Evolutionary conservation across 2,113 vertebrate genomes (phyloP), one percentile per base, ranked within the genome.

Genomic region (Morone saxatilis): DNA sequence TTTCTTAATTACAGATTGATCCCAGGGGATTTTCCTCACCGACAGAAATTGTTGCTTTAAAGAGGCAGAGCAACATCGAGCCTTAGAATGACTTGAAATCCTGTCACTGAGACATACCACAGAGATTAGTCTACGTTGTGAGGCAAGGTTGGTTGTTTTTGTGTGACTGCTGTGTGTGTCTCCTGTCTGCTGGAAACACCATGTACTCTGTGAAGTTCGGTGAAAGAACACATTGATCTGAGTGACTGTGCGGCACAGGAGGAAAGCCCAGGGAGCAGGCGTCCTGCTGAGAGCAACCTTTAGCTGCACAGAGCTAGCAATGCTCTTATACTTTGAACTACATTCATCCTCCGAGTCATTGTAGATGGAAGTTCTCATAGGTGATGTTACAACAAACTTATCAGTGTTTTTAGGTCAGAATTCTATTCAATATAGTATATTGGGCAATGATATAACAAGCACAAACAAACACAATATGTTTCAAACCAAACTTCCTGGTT

Each of bases 191-290:
- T 73, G 69, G 80, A 93, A 93, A 93, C 90, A 92, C 78, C 81
- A 51, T 91, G 91, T 83, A 87, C 81, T 84, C 88, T 89, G 88
- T 93, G 85, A 93, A 94, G 91, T 88, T 79, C 19, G 41, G 71
- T 90, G 90, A 93, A 93, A 91, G 87, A 88, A 86, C 40, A 40
- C 89, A 93, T 93, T 94, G 91, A 94, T 92, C 80, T 77, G 51
- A 72, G 82, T 69, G 70, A 89, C 86, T 89, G 66, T 90, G 84
- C 71, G 66, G 81, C 85, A 86, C 81, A 82, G 69, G 47, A 86
- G 81, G 85, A 83, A 87, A 86, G 80, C 85, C 69, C 59, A 72
- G 85, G 85, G 85, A 85, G 80, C 38, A 40, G 56, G 59, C 41
- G 40, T 80, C 89, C 82, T 66, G 66, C 84, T 86, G 89, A 83